Conservation (phyloP, 1,140 invertebrate species). For the Drosophila ananassae region DNA sequence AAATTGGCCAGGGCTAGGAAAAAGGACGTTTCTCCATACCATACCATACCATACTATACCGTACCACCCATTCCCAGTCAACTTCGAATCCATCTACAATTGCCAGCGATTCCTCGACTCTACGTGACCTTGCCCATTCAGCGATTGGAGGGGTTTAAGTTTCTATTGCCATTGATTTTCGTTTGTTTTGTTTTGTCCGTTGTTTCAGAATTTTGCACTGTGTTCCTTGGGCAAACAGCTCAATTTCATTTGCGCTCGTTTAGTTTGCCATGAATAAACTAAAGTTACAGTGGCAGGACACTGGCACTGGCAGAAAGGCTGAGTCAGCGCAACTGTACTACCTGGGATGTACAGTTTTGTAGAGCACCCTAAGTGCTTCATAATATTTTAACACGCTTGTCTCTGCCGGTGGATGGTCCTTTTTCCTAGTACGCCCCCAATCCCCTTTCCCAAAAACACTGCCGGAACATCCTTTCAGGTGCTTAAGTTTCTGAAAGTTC, state of each 20-base stretch:
- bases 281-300: slow-evolving; percentile 28
- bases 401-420: slow-evolving; percentile 24
- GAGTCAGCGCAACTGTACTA: slow-evolving; percentile 57
- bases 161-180: slow-evolving; percentile 66
- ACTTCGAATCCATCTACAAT: not conserved
- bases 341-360: slow-evolving; percentile 50
- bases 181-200: slow-evolving; percentile 66
- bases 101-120: slow-evolving; percentile 10
- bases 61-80: slow-evolving; percentile 4
- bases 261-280: slow-evolving; percentile 64
- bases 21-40: not conserved
- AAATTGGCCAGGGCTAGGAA: slow-evolving; percentile 58
- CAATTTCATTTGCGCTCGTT: slow-evolving; percentile 64
- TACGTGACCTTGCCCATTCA: slow-evolving; percentile 70
- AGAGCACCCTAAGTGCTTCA: slow-evolving; percentile 71
- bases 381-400: slow-evolving; percentile 77
- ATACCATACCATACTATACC: not conserved
- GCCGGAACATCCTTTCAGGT: slow-evolving; percentile 50
- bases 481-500: slow-evolving; percentile 71
- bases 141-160: slow-evolving; percentile 58
- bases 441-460: not conserved
- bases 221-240: slow-evolving; percentile 68
- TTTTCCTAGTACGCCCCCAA: not conserved
- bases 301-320: not conserved
- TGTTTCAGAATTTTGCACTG: slow-evolving; percentile 45